Conservation (phyloP, 2,888 invertebrate species). For the Aleiodes leptofemur region DNA sequence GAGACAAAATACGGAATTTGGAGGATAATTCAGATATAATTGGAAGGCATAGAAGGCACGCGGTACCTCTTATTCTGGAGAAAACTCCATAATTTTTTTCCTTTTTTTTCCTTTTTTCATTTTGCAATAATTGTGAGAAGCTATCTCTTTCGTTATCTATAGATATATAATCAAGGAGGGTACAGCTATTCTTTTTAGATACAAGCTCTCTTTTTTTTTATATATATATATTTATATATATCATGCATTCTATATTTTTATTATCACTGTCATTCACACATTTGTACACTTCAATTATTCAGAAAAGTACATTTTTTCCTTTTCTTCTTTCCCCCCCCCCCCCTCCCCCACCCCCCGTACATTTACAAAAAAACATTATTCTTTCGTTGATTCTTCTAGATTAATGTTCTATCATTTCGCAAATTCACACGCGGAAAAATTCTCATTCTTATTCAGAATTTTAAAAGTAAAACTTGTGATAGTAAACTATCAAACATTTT, state of each 20-base stretch:
- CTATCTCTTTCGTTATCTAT: slow-evolving; percentile 20
- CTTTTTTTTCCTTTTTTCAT: background rate
- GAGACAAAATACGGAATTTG: slow-evolving; percentile 9
- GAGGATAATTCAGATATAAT: slow-evolving; percentile 33
- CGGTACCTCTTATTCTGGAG: slow-evolving; percentile 57
- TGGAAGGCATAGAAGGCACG: slow-evolving; percentile 70
- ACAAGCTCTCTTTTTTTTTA: slow-evolving; percentile 8
- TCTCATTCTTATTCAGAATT: background rate
- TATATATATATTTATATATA: too few relatives aligned
- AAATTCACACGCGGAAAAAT: background rate
- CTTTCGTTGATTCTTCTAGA: background rate
- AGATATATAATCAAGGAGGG: background rate
- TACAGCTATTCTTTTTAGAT: background rate
- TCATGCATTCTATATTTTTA: background rate
- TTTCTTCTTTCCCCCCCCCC: too few relatives aligned
- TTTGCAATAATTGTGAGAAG: slow-evolving; percentile 29
- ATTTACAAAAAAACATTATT: slow-evolving; percentile 20
- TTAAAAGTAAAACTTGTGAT: background rate
- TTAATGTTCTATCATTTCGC: background rate
- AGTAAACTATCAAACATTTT: background rate
- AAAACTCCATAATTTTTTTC: slow-evolving; percentile 37
- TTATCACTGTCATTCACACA: slow-evolving; percentile 36
- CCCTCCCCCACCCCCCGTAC: background rate
- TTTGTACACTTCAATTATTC: slow-evolving; percentile 32
- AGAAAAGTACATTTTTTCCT: slow-evolving; percentile 1